phyloP scores from a whole-genome alignment of 2,797 vertebrate genomes.

The Peromyscus nudipes region DNA sequence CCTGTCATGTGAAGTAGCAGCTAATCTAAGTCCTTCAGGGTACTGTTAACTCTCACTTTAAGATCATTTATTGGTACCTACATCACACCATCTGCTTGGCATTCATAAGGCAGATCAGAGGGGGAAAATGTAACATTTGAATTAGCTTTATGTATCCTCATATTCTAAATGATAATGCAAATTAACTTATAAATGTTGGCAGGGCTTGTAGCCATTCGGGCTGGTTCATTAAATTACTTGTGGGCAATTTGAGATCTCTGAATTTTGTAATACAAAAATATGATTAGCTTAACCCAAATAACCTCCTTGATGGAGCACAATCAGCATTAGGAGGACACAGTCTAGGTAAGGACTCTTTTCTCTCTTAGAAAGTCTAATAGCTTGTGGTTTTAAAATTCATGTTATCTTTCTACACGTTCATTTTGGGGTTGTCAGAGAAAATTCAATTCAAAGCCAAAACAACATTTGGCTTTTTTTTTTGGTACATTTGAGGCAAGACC shows the following conservation, averaged over 20 bases:
- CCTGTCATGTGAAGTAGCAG: not conserved
- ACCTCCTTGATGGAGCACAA: constrained; percentile 63
- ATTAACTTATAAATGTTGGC: constrained; percentile 52
- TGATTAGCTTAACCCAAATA: constrained; percentile 83
- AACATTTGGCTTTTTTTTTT: not conserved
- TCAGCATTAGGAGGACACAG: not conserved
- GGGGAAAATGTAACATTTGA: constrained; percentile 28
- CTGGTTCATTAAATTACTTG: constrained; percentile 61
- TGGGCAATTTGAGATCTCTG: constrained; percentile 81
- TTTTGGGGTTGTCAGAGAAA: not conserved
- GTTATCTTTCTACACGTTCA: not conserved
- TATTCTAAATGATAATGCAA: constrained; percentile 57
- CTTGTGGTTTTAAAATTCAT: not conserved
- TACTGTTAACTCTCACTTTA: not conserved
- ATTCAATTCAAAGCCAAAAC: not conserved
- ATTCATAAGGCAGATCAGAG: constrained; percentile 21
- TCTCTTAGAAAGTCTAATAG: constrained; percentile 20
- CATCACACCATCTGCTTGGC: constrained; percentile 50
- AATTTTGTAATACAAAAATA: constrained; percentile 77
- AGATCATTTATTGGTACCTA: constrained; percentile 43
- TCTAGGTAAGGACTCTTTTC: not conserved
- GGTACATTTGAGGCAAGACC: not conserved
- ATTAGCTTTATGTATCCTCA: constrained; percentile 44
- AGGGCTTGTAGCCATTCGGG: not conserved
- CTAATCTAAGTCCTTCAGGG: not conserved